These are phyloP conservation scores for Brachionus plicatilis DNA, from an alignment of 1,140 invertebrate species.

Conservation along the genomic window DNA sequence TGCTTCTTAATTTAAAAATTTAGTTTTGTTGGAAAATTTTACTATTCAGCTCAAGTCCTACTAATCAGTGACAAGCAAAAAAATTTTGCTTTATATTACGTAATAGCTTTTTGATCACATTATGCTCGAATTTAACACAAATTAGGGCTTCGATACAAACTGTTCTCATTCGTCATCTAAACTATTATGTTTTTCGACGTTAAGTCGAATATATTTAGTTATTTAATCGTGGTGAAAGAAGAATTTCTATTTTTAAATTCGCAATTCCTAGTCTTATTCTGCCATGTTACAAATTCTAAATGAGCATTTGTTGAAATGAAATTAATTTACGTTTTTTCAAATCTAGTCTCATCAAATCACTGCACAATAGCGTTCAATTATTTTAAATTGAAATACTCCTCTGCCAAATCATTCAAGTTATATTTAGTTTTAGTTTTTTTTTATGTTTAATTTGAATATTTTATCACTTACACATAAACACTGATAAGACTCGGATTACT, in stretches of 20 bases:
- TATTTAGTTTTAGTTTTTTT: too few relatives aligned
- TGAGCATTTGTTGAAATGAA: neutral
- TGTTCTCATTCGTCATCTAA: neutral
- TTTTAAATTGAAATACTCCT: neutral
- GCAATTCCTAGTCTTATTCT: neutral
- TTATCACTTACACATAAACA: too few relatives aligned
- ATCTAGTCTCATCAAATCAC: neutral
- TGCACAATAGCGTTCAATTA: neutral
- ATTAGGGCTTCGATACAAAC: neutral
- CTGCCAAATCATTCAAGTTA: too few relatives aligned
- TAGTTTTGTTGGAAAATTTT: too few relatives aligned
- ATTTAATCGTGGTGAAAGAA: neutral
- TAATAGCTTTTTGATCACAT: slow-evolving; percentile 13
- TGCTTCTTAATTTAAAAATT: neutral
- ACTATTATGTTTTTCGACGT: neutral
- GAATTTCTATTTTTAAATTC: neutral
- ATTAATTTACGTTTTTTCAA: neutral
- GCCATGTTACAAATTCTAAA: neutral
- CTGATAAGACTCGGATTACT: too few relatives aligned
- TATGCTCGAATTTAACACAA: neutral
- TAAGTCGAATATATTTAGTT: neutral
- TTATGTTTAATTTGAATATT: too few relatives aligned
- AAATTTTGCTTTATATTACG: neutral
- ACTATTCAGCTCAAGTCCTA: neutral
- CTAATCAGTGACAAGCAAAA: neutral